phyloP scores from a whole-genome alignment of 1,140 invertebrate species.

The Gonatopus flavifemur region DNA sequence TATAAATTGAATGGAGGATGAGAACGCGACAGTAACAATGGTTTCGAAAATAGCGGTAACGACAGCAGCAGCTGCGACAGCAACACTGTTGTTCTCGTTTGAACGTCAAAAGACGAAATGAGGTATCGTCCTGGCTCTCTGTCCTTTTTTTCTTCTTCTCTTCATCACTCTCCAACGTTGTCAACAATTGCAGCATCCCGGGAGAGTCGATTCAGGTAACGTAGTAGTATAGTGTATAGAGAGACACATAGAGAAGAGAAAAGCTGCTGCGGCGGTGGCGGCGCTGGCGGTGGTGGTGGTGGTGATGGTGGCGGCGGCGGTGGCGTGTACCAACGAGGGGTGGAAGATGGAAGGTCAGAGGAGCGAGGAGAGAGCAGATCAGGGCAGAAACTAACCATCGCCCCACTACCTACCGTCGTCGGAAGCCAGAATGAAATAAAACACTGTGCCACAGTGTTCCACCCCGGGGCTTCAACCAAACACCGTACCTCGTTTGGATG shows the following conservation, averaged over 20 bases:
- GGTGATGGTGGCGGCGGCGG: neutral
- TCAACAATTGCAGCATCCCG: conserved; percentile 54
- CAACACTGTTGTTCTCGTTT: conserved; percentile 35
- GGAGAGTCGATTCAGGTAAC: conserved; percentile 42
- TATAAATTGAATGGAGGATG: too few relatives aligned
- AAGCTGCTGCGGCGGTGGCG: conserved; percentile 8
- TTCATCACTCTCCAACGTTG: conserved; percentile 34
- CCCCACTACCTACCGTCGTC: conserved; percentile 23
- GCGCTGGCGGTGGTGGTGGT: neutral
- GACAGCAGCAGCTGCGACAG: conserved; percentile 1
- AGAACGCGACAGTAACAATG: too few relatives aligned
- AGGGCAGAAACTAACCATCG: conserved; percentile 44
- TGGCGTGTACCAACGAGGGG: neutral
- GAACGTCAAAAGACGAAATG: conserved; percentile 45
- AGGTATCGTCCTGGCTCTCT: conserved; percentile 24
- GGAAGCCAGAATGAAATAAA: conserved; percentile 51
- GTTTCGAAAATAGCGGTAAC: too few relatives aligned
- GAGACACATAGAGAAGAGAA: conserved; percentile 23
- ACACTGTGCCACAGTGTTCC: conserved; percentile 56
- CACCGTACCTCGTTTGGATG: conserved; percentile 12
- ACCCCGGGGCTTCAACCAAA: conserved; percentile 44
- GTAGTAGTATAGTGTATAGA: conserved; percentile 9
- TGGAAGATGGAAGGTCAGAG: conserved; percentile 3
- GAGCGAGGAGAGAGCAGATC: conserved; percentile 29
- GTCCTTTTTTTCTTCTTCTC: conserved; percentile 15